A percentile compares a stretch with the other conserved stretches of the same genome.
These are phyloP conservation scores for Tineola bisselliella DNA, from an alignment of 2,888 invertebrate species.

Conservation along the genomic window DNA sequence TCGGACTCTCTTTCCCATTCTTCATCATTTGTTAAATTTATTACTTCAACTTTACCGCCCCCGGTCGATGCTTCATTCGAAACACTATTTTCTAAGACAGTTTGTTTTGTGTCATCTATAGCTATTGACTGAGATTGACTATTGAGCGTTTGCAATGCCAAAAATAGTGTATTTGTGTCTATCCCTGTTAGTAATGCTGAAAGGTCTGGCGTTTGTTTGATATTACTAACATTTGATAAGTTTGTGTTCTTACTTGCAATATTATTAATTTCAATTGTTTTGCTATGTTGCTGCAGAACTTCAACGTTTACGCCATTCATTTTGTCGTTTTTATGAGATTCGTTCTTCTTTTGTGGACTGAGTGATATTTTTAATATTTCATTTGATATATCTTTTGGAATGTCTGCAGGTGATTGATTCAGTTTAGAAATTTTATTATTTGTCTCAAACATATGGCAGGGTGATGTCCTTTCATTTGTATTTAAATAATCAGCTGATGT, in stretches of 20 bases:
- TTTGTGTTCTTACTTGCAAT: not conserved
- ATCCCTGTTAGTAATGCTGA: slow-evolving; percentile 45
- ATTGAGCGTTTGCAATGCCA: slow-evolving; percentile 57
- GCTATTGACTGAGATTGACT: slow-evolving; percentile 33
- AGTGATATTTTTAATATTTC: slow-evolving; percentile 27
- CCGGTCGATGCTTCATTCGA: slow-evolving; percentile 14
- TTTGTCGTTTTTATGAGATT: not conserved
- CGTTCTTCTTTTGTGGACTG: not conserved
- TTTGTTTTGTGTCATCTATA: slow-evolving; percentile 20
- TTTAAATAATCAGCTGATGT: not conserved
- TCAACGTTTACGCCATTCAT: not conserved
- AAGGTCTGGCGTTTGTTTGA: slow-evolving; percentile 20
- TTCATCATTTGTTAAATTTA: slow-evolving; percentile 56
- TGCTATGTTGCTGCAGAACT: slow-evolving; percentile 17
- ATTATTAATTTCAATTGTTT: slow-evolving; percentile 1
- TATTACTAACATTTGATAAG: not conserved
- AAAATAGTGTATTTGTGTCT: slow-evolving; percentile 46
- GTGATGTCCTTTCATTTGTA: not conserved
- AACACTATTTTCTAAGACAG: slow-evolving; percentile 18
- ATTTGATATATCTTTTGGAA: slow-evolving; percentile 30
- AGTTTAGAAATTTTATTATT: not conserved
- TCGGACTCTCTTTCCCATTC: slow-evolving; percentile 56
- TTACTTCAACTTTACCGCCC: slow-evolving; percentile 31
- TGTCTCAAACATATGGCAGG: not conserved
- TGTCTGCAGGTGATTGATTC: slow-evolving; percentile 21